These are phyloP conservation scores for Neria commutata DNA, from an alignment of 2,888 invertebrate genomes.

Conservation along the genomic window DNA sequence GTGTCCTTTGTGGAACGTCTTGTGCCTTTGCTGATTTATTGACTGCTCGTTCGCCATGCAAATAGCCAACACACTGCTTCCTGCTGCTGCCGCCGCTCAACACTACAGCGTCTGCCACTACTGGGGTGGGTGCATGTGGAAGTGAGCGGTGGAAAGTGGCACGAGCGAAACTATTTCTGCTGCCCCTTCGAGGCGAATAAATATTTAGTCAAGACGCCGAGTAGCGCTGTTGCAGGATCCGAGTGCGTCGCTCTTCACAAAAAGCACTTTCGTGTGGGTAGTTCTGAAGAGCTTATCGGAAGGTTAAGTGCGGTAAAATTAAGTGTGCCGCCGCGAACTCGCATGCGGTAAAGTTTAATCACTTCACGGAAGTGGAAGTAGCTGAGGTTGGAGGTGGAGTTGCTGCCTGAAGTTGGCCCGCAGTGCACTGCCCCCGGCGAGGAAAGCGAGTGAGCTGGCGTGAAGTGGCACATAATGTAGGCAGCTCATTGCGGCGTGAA, in stretches of 20 bases:
- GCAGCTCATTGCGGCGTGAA: no score
- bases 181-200: constrained; percentile 6
- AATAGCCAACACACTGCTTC: no score
- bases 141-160: neutral
- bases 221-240: neutral
- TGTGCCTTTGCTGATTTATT: constrained; percentile 7
- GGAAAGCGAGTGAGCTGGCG: no score
- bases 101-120: neutral
- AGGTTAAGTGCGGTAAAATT: constrained; percentile 24
- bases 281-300: constrained; percentile 15
- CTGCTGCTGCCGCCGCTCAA: neutral
- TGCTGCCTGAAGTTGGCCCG: neutral
- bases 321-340: constrained; percentile 13
- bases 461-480: no score
- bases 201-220: constrained; percentile 10
- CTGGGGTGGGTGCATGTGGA: neutral
- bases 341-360: constrained; percentile 21
- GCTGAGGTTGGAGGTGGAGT: neutral
- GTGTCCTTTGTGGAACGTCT: no score
- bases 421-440: no score
- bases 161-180: neutral
- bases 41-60: constrained; percentile 9
- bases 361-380: neutral
- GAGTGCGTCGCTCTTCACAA: neutral
- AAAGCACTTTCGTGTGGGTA: neutral